Conservation (phyloP, 1,140 invertebrate species). For the Drosophila mayri region DNA sequence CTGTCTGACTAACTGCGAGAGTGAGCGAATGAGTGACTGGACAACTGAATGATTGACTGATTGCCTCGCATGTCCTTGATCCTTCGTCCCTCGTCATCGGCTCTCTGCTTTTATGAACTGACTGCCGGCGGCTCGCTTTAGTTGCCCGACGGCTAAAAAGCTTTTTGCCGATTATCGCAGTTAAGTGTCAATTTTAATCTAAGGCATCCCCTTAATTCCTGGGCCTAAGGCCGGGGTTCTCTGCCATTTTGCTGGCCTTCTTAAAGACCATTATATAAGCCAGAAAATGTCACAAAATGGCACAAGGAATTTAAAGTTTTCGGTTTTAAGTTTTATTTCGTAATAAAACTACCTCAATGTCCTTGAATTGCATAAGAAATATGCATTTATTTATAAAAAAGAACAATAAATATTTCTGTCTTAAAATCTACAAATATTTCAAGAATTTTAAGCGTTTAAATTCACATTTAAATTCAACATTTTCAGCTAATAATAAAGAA, state of each 20-base stretch:
- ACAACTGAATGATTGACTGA: constrained; percentile 65
- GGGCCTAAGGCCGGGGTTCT: not conserved
- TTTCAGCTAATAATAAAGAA: not conserved
- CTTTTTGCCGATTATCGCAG: constrained; percentile 72
- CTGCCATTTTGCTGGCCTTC: not conserved
- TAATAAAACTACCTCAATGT: not conserved
- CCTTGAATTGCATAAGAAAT: not conserved
- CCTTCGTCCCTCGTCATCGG: constrained; percentile 10
- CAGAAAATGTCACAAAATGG: not conserved
- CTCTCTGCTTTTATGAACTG: not conserved
- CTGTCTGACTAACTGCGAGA: constrained; percentile 42
- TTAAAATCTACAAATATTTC: too few relatives aligned
- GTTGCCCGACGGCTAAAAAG: constrained; percentile 59
- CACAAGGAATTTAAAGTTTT: not conserved
- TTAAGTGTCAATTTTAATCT: constrained; percentile 78
- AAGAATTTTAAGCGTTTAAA: not conserved
- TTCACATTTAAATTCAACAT: not conserved
- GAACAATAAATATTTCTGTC: not conserved
- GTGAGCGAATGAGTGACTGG: constrained; percentile 45
- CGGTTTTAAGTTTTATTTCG: not conserved
- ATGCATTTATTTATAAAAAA: not conserved
- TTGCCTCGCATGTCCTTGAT: constrained; percentile 46
- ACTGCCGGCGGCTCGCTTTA: constrained; percentile 22
- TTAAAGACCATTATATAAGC: not conserved
- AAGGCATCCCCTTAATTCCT: constrained; percentile 33